phyloP scores from a whole-genome alignment of 2,888 invertebrate species.

The Tortrix viridana region DNA sequence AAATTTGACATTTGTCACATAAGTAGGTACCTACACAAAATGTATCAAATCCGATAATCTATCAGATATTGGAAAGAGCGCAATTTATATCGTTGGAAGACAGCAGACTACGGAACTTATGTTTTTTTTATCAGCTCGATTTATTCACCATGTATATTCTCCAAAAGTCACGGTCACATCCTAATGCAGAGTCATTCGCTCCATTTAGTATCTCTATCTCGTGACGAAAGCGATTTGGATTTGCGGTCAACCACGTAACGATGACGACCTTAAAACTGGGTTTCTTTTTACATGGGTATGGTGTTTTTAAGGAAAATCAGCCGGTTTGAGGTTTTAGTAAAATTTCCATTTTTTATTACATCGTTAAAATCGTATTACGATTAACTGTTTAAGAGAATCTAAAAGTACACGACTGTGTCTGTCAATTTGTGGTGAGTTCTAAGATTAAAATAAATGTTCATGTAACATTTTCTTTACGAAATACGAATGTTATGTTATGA shows the following conservation, averaged over 20 bases:
- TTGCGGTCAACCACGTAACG: constrained; percentile 40
- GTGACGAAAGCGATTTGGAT: constrained; percentile 43
- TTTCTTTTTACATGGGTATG: constrained; percentile 9
- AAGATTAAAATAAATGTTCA: no score
- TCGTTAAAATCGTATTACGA: neutral
- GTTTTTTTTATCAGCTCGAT: neutral
- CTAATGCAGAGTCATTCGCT: constrained; percentile 27
- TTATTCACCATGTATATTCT: neutral
- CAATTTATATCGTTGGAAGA: no score
- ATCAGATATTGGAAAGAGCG: no score
- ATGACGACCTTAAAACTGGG: constrained; percentile 26
- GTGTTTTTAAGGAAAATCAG: constrained; percentile 1
- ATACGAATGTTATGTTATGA: no score
- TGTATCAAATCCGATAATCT: no score
- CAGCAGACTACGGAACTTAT: neutral
- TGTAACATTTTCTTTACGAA: no score
- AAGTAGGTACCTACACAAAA: no score
- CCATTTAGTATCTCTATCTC: constrained; percentile 37
- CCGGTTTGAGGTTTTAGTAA: constrained; percentile 3
- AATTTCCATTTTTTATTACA: neutral
- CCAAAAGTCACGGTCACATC: constrained; percentile 27
- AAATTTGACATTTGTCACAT: no score
- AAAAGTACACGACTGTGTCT: no score
- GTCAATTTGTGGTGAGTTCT: no score
- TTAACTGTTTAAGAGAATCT: neutral